Percentiles rank a stretch among this genome's conserved stretches.
phyloP scores from a whole-genome alignment of 2,113 vertebrate genomes.

The Macquaria australasica region DNA sequence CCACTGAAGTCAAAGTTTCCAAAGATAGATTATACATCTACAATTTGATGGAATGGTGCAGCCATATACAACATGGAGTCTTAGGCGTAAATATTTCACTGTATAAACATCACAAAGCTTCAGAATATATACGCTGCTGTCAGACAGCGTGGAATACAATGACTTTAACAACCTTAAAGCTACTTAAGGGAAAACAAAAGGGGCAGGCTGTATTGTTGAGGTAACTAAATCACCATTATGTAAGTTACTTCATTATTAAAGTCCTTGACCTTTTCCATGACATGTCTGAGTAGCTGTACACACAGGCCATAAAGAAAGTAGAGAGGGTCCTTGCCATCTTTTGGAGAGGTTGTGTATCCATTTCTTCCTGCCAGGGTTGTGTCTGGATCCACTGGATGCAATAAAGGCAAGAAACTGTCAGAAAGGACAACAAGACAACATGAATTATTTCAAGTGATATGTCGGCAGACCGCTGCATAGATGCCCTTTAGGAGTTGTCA shows the following conservation, averaged over 20 bases:
- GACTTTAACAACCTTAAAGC: background rate
- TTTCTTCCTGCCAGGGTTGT: constrained; percentile 31
- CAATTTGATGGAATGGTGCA: background rate
- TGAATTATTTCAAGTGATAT: constrained; percentile 81
- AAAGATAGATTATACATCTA: background rate
- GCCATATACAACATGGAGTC: background rate
- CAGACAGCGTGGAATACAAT: background rate
- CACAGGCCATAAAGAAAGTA: background rate
- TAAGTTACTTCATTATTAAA: background rate
- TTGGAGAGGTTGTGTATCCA: constrained; percentile 29
- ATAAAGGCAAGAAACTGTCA: constrained; percentile 72
- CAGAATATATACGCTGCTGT: background rate
- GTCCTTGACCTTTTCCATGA: background rate
- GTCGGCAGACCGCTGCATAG: constrained; percentile 67
- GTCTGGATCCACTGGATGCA: constrained; percentile 35
- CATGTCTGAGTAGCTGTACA: background rate
- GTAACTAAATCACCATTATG: background rate
- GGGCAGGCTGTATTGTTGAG: background rate
- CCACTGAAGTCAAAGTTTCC: too few relatives aligned
- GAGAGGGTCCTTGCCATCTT: background rate
- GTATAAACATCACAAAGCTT: background rate
- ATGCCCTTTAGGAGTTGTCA: constrained; percentile 83
- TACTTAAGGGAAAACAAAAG: background rate
- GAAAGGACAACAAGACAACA: constrained; percentile 70
- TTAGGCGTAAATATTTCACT: background rate